Percentiles rank a stretch among this genome's conserved stretches.
Conservation (phyloP, 2,113 vertebrate species). For the Carollia perspicillata region DNA sequence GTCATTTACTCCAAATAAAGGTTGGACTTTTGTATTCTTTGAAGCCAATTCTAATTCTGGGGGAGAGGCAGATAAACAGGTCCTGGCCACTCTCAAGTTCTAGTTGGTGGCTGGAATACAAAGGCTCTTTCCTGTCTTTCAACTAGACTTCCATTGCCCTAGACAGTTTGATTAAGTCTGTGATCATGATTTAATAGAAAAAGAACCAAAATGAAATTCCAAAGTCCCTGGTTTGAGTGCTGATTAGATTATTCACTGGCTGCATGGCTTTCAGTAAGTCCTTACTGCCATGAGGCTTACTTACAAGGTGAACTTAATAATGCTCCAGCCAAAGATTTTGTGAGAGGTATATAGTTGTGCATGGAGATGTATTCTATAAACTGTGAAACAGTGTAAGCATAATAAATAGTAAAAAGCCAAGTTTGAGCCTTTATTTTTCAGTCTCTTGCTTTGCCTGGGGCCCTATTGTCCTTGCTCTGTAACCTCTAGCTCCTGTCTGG, state of each 20-base stretch:
- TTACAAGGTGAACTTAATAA: not conserved
- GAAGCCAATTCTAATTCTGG: not conserved
- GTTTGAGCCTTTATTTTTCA: not conserved
- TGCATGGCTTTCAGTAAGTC: not conserved
- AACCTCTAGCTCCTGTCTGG: not conserved
- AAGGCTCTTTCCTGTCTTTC: not conserved
- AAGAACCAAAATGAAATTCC: not conserved
- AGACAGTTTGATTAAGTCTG: not conserved
- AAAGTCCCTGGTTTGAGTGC: not conserved
- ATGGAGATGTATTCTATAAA: not conserved
- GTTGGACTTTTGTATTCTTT: not conserved
- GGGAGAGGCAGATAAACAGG: not conserved
- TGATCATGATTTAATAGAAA: not conserved
- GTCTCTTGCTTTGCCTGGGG: not conserved
- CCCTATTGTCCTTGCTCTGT: not conserved
- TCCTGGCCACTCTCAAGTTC: not conserved
- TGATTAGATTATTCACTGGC: not conserved
- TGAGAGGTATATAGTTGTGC: not conserved
- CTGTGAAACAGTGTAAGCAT: fast-evolving
- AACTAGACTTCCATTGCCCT: not conserved
- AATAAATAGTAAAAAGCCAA: not conserved
- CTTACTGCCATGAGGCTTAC: not conserved
- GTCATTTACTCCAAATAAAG: not conserved
- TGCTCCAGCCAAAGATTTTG: not conserved
- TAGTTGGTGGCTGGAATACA: not conserved